Base-by-base conservation (phyloP, 2,113 vertebrate genomes). In the Oreotragus oreotragus region DNA sequence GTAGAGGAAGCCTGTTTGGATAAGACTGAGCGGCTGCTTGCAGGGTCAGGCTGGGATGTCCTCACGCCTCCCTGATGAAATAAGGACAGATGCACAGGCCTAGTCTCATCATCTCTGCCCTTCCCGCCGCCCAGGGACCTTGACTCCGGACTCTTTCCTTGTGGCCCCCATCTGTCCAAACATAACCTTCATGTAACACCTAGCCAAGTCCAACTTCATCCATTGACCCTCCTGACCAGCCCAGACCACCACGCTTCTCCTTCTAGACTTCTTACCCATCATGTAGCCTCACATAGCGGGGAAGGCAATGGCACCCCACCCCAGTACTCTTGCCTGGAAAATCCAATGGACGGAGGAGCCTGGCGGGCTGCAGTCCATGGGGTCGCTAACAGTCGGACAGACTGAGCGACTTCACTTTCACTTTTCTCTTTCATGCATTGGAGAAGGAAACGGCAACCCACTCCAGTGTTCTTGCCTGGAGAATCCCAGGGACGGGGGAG, bases 241-340 rank as follows among this genome's bases (percentile, higher is more conserved):
- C 64, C 80, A 39, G 11, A 58, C 77, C 76, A 4, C 36, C 9
- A 3, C 27, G 12, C 33, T 57, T 39, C 45, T 21, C 36, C 25
- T 51, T 62, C 11, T 51, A 36, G 25, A 17, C 91, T 53, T 25
- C n/a, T 47, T 6, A 5, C 33, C 12, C 3, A 8, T 33, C 66
- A 2, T 0, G 17, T 10, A 5, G 49, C 8, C 33, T 28, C 51
- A 64, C 8, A 0, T 0, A 0, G 36, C n/a, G n/a, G n/a, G n/a
- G n/a, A n/a, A n/a, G n/a, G n/a, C n/a, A n/a, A n/a, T n/a, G n/a
- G n/a, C n/a, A n/a, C n/a, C n/a, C n/a, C n/a, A n/a, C n/a, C n/a
- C n/a, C n/a, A n/a, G n/a, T n/a, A n/a, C n/a, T n/a, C n/a, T n/a
- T n/a, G n/a, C n/a, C n/a, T n/a, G n/a, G n/a, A n/a, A n/a, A n/a